Evolutionary conservation across 2,888 invertebrate species (phyloP).

Genomic region (Mechanitis mazaeus): DNA sequence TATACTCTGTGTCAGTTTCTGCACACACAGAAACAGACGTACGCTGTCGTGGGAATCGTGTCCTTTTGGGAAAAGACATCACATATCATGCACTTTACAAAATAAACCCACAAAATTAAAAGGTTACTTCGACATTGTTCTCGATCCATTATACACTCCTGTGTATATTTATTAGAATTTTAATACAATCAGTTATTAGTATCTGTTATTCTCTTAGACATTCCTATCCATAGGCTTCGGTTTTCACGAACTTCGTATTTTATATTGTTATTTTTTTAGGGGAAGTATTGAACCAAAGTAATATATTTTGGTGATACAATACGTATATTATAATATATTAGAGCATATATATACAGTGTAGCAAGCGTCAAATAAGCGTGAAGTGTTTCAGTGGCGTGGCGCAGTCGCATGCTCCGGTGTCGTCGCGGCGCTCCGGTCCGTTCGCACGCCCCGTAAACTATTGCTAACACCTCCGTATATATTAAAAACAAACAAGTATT

Average conservation of each 20-base stretch:
- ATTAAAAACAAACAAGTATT: no score
- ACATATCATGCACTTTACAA: constrained; percentile 28
- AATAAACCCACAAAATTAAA: constrained; percentile 11
- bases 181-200: background rate
- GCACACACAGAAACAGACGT: background rate
- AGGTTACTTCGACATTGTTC: constrained; percentile 10
- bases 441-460: constrained; percentile 21
- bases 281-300: constrained; percentile 41
- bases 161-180: background rate
- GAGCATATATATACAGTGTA: constrained; percentile 48
- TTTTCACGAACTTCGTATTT: constrained; percentile 8
- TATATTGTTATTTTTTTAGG: constrained; percentile 22
- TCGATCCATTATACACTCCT: background rate
- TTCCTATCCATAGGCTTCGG: background rate
- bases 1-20: no score
- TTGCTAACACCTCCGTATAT: constrained; percentile 5
- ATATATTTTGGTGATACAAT: constrained; percentile 48
- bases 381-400: constrained; percentile 41
- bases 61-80: background rate
- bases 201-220: background rate
- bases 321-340: constrained; percentile 36
- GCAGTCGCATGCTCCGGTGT: constrained; percentile 30
- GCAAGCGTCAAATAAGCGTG: constrained; percentile 47
- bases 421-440: constrained; percentile 17
- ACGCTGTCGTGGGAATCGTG: no score